Evolutionary conservation across 2,888 invertebrate species (phyloP), one percentile per base, ranked within the genome.

Genomic region (Lasioglossum villosulum): DNA sequence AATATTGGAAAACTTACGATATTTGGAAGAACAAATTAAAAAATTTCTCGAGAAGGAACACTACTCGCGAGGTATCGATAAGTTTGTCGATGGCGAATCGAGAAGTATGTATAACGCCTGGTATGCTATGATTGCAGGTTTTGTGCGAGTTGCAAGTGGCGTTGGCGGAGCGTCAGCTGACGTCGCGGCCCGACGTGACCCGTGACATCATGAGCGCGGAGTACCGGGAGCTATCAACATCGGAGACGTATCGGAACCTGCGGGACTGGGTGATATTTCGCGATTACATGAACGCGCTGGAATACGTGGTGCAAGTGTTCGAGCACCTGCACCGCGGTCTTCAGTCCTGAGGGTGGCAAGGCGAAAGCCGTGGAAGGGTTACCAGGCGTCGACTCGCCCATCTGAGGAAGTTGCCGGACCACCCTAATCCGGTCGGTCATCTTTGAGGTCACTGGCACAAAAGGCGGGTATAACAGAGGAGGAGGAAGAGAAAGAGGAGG

Each of bases 101-200:
- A 12, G 56, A 56, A 12, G n/a, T 4, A n/a, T 12, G 56, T 19
- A 8, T 63, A 34, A 82, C 27, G n/a, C 27, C 5, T 1, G 14
- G 23, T 42, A 42, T 73, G 42, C 14, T 77, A 12, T n/a, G 63
- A 82, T 93, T 91, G 19, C 95, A 96, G 95, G 96, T 97, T 4
- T 96, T 98, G 75, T 97, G 97, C 94, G 96, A 97, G 94, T 95
- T 97, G 78, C 96, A 97, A 95, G 96, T 96, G 93, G 96, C 96
- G 89, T 83, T 96, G 93, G 95, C 96, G 10, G 95, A 95, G 79
- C 94, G 94, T 6, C 92, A 92, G 4, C 92, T 94, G 12, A 83
- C 89, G 12, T 89, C 90, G 3, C 92, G 94, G 6, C 88, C 91
- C 19, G 95, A 96, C 90, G 95, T 96, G 12, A 93, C 92, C 4